Evolutionary conservation across 2,113 vertebrate species (phyloP), one percentile per base, ranked within the genome.

Genomic region (Catharus minimus): DNA sequence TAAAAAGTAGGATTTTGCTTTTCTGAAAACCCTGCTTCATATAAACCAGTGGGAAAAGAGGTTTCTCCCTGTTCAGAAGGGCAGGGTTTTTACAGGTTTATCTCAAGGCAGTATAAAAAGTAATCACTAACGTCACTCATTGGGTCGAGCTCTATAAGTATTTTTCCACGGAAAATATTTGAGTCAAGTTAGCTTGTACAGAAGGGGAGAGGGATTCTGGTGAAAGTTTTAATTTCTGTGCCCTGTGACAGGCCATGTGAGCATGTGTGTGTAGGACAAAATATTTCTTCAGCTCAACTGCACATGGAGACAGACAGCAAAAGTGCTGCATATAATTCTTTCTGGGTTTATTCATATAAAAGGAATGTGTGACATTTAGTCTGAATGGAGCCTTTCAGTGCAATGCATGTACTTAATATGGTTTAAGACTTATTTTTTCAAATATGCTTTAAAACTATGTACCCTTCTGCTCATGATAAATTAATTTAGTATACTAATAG

Each of bases 321-420:
- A 94, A 94, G 26, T 73, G 47, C 75, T 79, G 64, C 72, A 55
- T 44, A 23, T 65, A 72, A 80, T 79, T 71, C 47, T 88, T 88
- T 67, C 65, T 72, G 69, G 57, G 28, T 78, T 92, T 95, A 82
- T 88, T 96, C 79, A 94, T 91, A 43, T 62, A 57, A 93, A 85
- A 90, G 89, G 95, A 96, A 96, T 95, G 93, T 87, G 61, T 92
- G 93, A 95, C 89, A 92, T 96, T 95, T 94, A 50, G 89, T 62
- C 84, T 95, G 93, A 96, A 96, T 81, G 50, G 61, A 94, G 84
- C 46, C 84, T 95, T 96, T 96, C 93, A 95, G 55, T 82, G 81
- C 44, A 75, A 73, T 82, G 49, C 55, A 75, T 72, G 38, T 67
- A 57, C 75, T 90, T 89, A 89, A 65, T 77, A 91, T 17, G 85